These are phyloP conservation scores for Sebastes diploproa DNA, from an alignment of 2,797 vertebrate species.

Conservation along the genomic window DNA sequence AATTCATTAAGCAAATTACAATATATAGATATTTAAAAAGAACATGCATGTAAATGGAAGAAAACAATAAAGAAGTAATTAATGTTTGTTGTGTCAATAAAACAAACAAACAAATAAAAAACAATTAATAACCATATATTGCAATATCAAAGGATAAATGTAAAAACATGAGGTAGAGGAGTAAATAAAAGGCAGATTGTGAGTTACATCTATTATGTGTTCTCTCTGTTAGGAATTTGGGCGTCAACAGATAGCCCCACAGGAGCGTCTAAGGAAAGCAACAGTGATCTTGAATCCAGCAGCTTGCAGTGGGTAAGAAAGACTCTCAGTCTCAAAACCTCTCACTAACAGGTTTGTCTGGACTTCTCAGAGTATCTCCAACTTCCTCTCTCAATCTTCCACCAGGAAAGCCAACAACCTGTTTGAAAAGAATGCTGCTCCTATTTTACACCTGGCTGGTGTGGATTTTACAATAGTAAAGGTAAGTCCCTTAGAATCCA, in stretches of 20 bases:
- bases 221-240: conserved; percentile 84
- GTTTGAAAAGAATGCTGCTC: conserved; percentile 98
- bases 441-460: conserved; percentile 95
- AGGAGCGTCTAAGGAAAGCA: conserved; percentile 86
- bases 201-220: neutral
- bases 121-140: too few species aligned
- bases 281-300: conserved; percentile 94
- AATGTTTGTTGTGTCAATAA: too few species aligned
- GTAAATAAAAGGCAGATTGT: too few species aligned
- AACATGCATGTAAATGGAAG: too few species aligned
- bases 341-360: neutral
- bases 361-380: neutral
- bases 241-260: conserved; percentile 83
- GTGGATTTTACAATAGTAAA: conserved; percentile 93
- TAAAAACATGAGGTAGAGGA: too few species aligned
- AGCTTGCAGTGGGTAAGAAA: conserved; percentile 88
- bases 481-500: conserved; percentile 73
- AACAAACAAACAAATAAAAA: too few species aligned
- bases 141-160: too few species aligned
- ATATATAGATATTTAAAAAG: too few species aligned
- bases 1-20: too few species aligned
- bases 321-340: neutral
- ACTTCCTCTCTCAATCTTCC: neutral
- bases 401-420: conserved; percentile 92
- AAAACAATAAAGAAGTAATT: too few species aligned